A percentile compares a stretch with the other conserved stretches of the same genome.
Conservation (phyloP, 1,140 invertebrate genomes). For the Lucilia cuprina region DNA sequence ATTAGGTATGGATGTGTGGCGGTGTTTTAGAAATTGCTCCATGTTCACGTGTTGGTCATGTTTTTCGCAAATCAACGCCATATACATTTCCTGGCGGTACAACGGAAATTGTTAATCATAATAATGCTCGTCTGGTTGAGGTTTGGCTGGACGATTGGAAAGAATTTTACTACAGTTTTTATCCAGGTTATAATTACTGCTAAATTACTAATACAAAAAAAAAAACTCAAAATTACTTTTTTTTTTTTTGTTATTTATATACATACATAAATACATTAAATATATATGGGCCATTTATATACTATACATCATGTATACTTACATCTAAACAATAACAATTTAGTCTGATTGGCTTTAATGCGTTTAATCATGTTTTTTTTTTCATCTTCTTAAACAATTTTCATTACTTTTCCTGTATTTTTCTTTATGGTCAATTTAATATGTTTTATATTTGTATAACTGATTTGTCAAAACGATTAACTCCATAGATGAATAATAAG, state of each 20-base stretch:
- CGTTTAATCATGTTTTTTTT: background rate
- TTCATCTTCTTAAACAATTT: background rate
- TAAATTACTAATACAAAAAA: constrained; percentile 13
- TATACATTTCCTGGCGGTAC: constrained; percentile 99
- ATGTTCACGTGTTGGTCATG: constrained; percentile 93
- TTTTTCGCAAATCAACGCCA: constrained; percentile 98
- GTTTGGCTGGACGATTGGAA: constrained; percentile 99
- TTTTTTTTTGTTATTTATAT: background rate
- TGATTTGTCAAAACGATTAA: no score
- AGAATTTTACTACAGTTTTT: constrained; percentile 98
- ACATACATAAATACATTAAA: background rate
- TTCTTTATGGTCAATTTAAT: background rate
- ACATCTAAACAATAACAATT: background rate
- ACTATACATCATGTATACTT: background rate
- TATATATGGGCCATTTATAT: background rate
- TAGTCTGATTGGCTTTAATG: background rate
- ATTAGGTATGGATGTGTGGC: constrained; percentile 96
- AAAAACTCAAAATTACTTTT: background rate
- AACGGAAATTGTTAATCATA: constrained; percentile 97
- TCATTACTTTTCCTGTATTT: background rate
- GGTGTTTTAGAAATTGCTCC: constrained; percentile 89
- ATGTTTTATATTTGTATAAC: no score
- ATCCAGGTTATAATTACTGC: constrained; percentile 76
- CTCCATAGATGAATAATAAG: no score
- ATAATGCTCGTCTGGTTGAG: constrained; percentile 94